phyloP scores from a whole-genome alignment of 2,888 invertebrate genomes.

The Nebria brevicollis region DNA sequence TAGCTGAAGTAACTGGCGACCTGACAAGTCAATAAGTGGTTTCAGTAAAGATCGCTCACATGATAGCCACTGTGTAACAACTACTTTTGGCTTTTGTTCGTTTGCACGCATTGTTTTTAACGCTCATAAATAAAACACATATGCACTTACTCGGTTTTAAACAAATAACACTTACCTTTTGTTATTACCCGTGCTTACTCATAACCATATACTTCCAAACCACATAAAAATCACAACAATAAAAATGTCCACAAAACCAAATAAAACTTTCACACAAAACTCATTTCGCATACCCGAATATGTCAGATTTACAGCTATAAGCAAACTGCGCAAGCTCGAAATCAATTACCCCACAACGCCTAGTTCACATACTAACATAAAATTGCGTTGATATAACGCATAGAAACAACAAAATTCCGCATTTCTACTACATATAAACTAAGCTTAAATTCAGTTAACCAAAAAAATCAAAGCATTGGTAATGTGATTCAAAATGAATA shows the following conservation, averaged over 20 bases:
- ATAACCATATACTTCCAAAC: neutral
- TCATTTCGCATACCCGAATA: too few relatives aligned
- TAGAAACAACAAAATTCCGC: too few relatives aligned
- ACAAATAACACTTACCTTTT: slow-evolving; percentile 1
- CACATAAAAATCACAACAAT: neutral
- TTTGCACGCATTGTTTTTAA: neutral
- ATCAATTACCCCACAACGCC: too few relatives aligned
- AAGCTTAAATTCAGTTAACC: too few relatives aligned
- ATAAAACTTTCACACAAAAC: neutral
- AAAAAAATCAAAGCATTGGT: too few relatives aligned
- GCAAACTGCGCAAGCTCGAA: too few relatives aligned
- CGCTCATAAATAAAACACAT: neutral
- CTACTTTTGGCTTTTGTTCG: slow-evolving; percentile 6
- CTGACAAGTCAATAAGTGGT: slow-evolving; percentile 39
- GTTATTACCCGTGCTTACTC: neutral
- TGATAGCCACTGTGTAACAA: slow-evolving; percentile 20
- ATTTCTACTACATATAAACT: too few relatives aligned
- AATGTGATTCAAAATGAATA: too few relatives aligned
- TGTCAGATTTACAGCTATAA: too few relatives aligned
- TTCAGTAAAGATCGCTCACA: slow-evolving; percentile 19
- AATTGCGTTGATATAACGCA: too few relatives aligned
- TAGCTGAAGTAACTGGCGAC: slow-evolving; percentile 16
- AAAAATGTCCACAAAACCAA: neutral
- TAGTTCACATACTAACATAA: too few relatives aligned
- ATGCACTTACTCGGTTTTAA: neutral